Base-by-base conservation (phyloP, 2,113 vertebrate genomes). In the Scytalopus superciliaris region DNA sequence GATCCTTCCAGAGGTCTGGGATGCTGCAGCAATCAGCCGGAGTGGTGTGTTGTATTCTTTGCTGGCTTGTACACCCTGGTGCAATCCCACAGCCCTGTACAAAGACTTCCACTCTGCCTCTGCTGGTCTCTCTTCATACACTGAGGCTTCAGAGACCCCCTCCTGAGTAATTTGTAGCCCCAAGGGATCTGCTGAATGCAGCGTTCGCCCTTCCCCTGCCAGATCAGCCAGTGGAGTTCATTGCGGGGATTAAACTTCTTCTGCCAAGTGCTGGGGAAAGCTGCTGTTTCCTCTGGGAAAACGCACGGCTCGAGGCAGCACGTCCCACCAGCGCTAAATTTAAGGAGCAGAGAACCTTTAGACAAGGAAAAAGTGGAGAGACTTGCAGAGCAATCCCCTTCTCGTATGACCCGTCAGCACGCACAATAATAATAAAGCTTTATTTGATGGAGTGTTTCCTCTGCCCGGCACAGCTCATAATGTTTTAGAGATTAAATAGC, bases 401-500 rank as follows among this genome's bases (percentile, higher is more conserved):
- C 94, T 97, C 87, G 3, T 87, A 40, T 62, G 85, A 56, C 92
- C 94, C 85, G 89, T 78, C 93, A 80, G 91, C 94, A 31, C 10
- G 7, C 82, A 84, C 89, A 95, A 88, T 96, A 95, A 95, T 95
- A 94, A 93, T 90, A 97, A 97, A 95, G 94, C 95, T 97, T 95
- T 77, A 91, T 96, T 94, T 96, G 96, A 97, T 95, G 35, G 96
- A 97, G 93, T 62, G 94, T 95, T 95, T 92, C 87, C 93, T 92
- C 81, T 93, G 90, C 88, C 94, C 66, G 8, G 88, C 66, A 22
- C 77, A 93, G 96, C 95, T 97, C 94, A 56, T 94, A 95, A 97
- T 94, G 95, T 94, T 96, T 90, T 67, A 68, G 92, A 96, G 96
- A 97, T 97, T 96, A 97, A 97, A 95, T 93, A 94, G 95, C 96